Evolutionary conservation across 92 coral and sea anemone species (phyloP).

Genomic region (Ricordea florida): DNA sequence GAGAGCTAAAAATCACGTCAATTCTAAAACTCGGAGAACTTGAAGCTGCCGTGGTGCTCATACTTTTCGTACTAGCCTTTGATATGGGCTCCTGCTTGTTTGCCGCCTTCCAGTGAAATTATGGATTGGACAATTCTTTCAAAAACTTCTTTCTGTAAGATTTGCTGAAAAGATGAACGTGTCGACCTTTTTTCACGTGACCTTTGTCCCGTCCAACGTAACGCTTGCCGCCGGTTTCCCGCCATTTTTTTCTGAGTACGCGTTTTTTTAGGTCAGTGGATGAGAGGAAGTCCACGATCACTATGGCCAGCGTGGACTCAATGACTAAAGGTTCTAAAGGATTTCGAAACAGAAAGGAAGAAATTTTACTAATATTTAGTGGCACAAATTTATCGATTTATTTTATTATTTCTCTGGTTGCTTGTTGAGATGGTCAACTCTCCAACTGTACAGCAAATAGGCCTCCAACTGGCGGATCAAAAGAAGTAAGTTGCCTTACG

Average conservation of each 20-base stretch:
- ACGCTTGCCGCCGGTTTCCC: slow-evolving; percentile 32
- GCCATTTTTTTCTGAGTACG: slow-evolving; percentile 21
- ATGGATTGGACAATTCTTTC: too few species aligned
- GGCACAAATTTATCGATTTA: not conserved
- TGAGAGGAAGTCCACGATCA: too few species aligned
- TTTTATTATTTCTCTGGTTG: not conserved
- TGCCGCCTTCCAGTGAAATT: too few species aligned
- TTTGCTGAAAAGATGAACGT: too few species aligned
- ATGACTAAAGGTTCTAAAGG: too few species aligned
- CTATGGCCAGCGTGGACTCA: not conserved
- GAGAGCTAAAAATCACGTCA: slow-evolving; percentile 75
- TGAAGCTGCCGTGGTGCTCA: not conserved
- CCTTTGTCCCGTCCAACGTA: too few species aligned
- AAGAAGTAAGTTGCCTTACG: slow-evolving; percentile 52
- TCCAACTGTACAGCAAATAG: slow-evolving; percentile 63
- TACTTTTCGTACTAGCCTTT: not conserved
- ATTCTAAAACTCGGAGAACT: slow-evolving; percentile 75
- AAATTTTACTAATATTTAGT: not conserved
- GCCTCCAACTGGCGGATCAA: slow-evolving; percentile 70
- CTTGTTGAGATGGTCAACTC: slow-evolving; percentile 32
- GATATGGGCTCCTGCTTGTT: not conserved
- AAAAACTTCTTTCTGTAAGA: too few species aligned
- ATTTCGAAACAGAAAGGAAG: too few species aligned
- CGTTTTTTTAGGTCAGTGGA: too few species aligned
- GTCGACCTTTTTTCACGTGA: too few species aligned